phyloP scores from a whole-genome alignment of 2,113 vertebrate species.

The Eptatretus burgeri region DNA sequence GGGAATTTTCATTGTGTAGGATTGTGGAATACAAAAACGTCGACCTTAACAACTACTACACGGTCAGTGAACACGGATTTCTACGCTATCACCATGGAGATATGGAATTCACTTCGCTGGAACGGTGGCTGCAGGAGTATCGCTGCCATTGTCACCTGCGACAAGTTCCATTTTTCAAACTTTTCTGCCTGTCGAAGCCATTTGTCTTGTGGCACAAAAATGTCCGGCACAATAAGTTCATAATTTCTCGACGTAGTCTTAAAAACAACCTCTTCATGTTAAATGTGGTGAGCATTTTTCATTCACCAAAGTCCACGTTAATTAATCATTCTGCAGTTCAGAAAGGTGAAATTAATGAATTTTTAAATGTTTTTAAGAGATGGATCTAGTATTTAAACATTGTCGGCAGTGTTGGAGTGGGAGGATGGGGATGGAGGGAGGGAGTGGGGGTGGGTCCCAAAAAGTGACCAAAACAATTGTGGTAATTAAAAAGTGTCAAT shows the following conservation, averaged over 20 bases:
- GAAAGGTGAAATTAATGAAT: too few species aligned
- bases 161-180: slow-evolving; percentile 31
- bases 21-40: slow-evolving; percentile 20
- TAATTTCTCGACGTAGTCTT: slow-evolving; percentile 17
- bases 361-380: too few species aligned
- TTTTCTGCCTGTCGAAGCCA: slow-evolving; percentile 33
- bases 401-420: too few species aligned
- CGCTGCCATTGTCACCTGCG: slow-evolving; percentile 20
- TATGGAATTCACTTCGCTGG: slow-evolving; percentile 16
- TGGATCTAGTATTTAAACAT: too few species aligned
- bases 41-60: slow-evolving; percentile 26
- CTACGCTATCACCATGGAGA: slow-evolving; percentile 15
- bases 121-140: slow-evolving; percentile 30
- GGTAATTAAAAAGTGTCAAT: too few species aligned
- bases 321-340: too few species aligned
- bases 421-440: too few species aligned
- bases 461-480: too few species aligned
- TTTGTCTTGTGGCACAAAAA: slow-evolving; percentile 32
- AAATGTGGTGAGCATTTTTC: slow-evolving; percentile 23
- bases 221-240: slow-evolving; percentile 24
- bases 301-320: too few species aligned
- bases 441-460: too few species aligned
- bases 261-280: slow-evolving; percentile 24
- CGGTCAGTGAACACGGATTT: slow-evolving; percentile 22
- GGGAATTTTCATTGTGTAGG: slow-evolving; percentile 14